phyloP scores from a whole-genome alignment of 2,113 vertebrate species.

The Dromaius novaehollandiae region DNA sequence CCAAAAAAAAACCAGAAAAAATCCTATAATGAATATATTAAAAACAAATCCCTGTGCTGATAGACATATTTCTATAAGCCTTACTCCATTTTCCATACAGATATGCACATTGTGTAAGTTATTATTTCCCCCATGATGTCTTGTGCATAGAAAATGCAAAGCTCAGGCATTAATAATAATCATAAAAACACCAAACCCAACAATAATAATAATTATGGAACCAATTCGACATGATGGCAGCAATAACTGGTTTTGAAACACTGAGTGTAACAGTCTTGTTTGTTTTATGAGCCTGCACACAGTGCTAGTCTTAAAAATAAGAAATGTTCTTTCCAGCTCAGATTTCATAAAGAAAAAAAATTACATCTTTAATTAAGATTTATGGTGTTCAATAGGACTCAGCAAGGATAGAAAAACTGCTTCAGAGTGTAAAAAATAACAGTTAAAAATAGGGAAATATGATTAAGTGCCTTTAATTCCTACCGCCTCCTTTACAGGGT shows the following conservation, averaged over 20 bases:
- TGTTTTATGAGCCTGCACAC: conserved; percentile 74
- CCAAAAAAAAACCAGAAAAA: neutral
- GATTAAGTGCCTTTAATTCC: conserved; percentile 81
- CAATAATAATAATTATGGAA: conserved; percentile 72
- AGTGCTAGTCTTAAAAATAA: conserved; percentile 73
- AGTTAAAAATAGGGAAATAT: conserved; percentile 77
- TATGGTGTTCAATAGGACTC: conserved; percentile 66
- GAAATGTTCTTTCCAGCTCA: conserved; percentile 67
- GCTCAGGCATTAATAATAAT: conserved; percentile 40
- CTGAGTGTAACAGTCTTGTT: conserved; percentile 67
- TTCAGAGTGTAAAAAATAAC: conserved; percentile 70
- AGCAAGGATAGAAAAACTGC: conserved; percentile 69
- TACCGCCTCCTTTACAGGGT: conserved; percentile 67
- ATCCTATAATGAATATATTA: neutral
- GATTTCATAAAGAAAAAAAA: conserved; percentile 75
- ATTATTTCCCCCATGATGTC: neutral
- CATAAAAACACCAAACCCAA: conserved; percentile 46
- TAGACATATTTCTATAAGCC: neutral
- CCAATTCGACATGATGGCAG: conserved; percentile 50
- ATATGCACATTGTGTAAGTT: neutral
- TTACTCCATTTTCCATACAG: neutral
- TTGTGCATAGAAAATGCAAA: conserved; percentile 47
- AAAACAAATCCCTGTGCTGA: neutral
- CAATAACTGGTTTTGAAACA: conserved; percentile 70
- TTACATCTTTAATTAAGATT: conserved; percentile 78